Base-by-base conservation (phyloP, 2,888 invertebrate genomes). In the Sinhomidia bicolor region DNA sequence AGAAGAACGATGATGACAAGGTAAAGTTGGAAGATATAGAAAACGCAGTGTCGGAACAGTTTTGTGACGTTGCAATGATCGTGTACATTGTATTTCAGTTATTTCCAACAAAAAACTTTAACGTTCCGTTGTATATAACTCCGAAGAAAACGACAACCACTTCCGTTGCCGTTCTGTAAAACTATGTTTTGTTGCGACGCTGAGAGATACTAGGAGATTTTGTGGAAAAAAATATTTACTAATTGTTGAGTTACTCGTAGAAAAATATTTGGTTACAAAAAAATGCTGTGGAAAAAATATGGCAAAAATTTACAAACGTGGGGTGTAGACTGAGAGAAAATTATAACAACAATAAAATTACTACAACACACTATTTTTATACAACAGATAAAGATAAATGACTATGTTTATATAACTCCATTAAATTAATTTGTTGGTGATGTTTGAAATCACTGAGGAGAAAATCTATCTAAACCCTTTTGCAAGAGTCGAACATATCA, bases 401-500 rank as follows among this genome's bases (percentile, higher is more conserved):
- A 83, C 71, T 83, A 79, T 65, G 23, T 51, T 26, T 29, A 1
- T 54, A 7, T n/a, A 54, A 7, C 76, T 76, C 76, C 76, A 65
- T 82, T 82, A 51, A 82, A 82, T 82, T 41, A 82, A 54, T 29
- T 47, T 81, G 36, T 17, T 41, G 1, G 1, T 74, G 81, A 47
- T 47, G 47, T 47, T 65, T 65, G 6, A 57, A 79, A 79, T 32
- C 17, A 9, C 0, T 10, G 47, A 12, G 41, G 23, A 32, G 79
- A 57, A 76, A 81, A 82, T 79, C 90, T 90, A 90, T 88, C 90
- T 84, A 85, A 90, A 90, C 90, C 90, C 90, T 89, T 89, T 90
- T 17, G 47, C 62, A 88, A 87, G 85, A 88, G 89, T 85, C 79
- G 87, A 88, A 85, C 89, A 89, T 89, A 89, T 90, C 86, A 87